Conservation (phyloP, 2,888 invertebrate species). For the Lymantria monacha region DNA sequence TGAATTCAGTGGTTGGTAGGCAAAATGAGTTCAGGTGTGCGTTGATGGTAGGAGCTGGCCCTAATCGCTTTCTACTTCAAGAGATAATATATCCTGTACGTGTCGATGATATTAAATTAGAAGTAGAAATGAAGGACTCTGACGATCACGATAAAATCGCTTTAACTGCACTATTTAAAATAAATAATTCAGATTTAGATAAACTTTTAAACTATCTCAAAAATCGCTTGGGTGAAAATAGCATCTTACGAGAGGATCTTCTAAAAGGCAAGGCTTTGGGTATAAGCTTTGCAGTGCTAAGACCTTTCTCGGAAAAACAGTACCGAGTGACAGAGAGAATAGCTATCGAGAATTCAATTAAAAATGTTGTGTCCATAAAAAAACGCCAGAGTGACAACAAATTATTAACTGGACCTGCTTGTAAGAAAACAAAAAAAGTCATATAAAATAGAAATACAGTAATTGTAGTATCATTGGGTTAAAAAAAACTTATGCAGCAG, state of each 20-base stretch:
- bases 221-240: constrained; percentile 55
- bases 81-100: constrained; percentile 67
- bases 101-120: constrained; percentile 54
- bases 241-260: constrained; percentile 55
- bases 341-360: constrained; percentile 49
- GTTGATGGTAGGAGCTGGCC: constrained; percentile 65
- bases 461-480: constrained; percentile 28
- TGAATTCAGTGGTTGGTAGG: constrained; percentile 57
- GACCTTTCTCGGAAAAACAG: constrained; percentile 61
- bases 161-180: constrained; percentile 60
- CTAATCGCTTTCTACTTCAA: constrained; percentile 68
- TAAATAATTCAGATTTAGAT: constrained; percentile 55
- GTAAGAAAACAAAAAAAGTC: constrained; percentile 54
- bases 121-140: constrained; percentile 65
- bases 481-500: constrained; percentile 40
- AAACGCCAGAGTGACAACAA: constrained; percentile 57
- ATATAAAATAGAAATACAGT: constrained; percentile 14
- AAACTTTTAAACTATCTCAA: constrained; percentile 60
- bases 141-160: constrained; percentile 72
- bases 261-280: constrained; percentile 64
- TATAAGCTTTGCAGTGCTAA: constrained; percentile 59
- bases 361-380: constrained; percentile 44
- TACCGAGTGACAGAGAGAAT: constrained; percentile 67
- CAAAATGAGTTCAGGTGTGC: constrained; percentile 65
- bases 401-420: constrained; percentile 41